phyloP scores from a whole-genome alignment of 2,888 invertebrate species.

The Stenoptilia bipunctidactyla region DNA sequence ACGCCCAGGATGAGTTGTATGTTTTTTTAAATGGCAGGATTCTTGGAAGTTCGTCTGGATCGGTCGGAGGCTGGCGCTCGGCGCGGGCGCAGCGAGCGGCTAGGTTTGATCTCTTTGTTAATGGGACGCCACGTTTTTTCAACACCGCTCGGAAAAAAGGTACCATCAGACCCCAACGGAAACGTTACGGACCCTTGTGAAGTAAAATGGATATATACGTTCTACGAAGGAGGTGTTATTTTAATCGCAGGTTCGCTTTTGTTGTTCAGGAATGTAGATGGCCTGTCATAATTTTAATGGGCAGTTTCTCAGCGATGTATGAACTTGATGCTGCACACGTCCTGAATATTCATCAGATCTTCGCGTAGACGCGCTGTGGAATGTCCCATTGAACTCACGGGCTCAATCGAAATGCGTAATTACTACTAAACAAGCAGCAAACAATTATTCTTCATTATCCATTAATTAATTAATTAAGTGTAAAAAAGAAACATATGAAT shows the following conservation, averaged over 20 bases:
- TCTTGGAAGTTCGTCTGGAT: conserved; percentile 57
- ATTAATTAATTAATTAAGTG: too few species aligned
- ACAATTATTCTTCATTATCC: too few species aligned
- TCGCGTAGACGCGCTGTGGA: conserved; percentile 11
- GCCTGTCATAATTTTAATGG: conserved; percentile 69
- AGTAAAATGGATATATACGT: conserved; percentile 66
- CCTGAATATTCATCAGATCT: conserved; percentile 47
- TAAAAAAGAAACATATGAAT: too few species aligned
- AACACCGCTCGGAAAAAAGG: conserved; percentile 57
- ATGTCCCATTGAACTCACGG: not conserved
- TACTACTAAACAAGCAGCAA: too few species aligned
- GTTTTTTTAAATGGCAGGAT: conserved; percentile 61
- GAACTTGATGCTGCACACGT: conserved; percentile 40
- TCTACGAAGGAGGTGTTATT: conserved; percentile 69
- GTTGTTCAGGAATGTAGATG: conserved; percentile 68
- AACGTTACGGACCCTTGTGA: conserved; percentile 67
- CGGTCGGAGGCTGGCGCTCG: conserved; percentile 64
- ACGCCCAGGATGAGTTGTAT: conserved; percentile 62
- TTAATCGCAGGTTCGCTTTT: conserved; percentile 65
- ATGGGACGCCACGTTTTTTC: conserved; percentile 70
- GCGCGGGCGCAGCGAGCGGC: conserved; percentile 56
- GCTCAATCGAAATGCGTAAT: too few species aligned
- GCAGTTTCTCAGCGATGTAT: conserved; percentile 52
- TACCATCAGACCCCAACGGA: conserved; percentile 66
- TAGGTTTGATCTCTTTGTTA: conserved; percentile 71